phyloP scores from a whole-genome alignment of 2,113 vertebrate genomes.

The Ptychochromis oligacanthus region DNA sequence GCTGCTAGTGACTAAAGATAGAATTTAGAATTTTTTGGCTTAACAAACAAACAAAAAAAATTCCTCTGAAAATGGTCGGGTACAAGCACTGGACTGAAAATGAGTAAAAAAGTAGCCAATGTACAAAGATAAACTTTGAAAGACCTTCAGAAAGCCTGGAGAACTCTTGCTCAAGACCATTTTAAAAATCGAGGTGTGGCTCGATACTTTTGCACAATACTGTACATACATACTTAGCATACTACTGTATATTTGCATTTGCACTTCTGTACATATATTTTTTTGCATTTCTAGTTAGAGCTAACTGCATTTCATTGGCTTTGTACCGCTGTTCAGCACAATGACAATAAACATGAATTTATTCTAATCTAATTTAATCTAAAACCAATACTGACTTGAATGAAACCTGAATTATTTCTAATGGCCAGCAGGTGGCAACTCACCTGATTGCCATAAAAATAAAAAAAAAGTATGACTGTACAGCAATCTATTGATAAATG shows the following conservation, averaged over 20 bases:
- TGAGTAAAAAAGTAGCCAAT: too few relatives aligned
- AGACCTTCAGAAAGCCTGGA: too few relatives aligned
- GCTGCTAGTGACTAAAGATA: not conserved
- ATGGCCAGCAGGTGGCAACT: not conserved
- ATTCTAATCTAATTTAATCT: not conserved
- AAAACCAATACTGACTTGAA: not conserved
- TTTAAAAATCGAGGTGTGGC: too few relatives aligned
- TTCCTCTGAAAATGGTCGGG: too few relatives aligned
- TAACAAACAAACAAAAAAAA: not conserved
- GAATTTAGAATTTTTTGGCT: too few relatives aligned
- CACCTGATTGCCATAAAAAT: not conserved
- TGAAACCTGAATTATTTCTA: not conserved
- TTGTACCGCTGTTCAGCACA: not conserved
- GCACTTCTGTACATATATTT: too few relatives aligned
- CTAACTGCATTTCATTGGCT: not conserved
- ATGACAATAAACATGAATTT: not conserved
- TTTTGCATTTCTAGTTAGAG: too few relatives aligned
- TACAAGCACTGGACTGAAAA: too few relatives aligned
- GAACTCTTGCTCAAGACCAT: too few relatives aligned
- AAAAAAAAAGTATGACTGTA: not conserved
- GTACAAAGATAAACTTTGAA: too few relatives aligned
- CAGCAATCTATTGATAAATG: not conserved
- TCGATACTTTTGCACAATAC: not conserved
- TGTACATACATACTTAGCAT: not conserved
- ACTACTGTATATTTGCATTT: too few relatives aligned